These are phyloP conservation scores for Cryptops parisi DNA, from an alignment of 2,888 invertebrate species.

Conservation along the genomic window DNA sequence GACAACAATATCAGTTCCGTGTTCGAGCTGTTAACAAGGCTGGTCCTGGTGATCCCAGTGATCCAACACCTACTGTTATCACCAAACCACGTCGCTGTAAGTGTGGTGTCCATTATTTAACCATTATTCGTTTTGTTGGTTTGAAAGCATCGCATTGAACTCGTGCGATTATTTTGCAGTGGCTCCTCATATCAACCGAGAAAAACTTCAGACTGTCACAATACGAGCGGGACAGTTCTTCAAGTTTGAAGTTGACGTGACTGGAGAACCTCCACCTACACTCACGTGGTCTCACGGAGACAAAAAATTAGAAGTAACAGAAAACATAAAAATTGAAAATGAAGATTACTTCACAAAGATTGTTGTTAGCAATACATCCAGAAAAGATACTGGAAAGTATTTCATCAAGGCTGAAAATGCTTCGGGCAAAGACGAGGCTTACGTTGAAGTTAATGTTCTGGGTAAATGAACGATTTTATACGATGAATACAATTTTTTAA, in stretches of 20 bases:
- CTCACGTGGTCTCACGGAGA: conserved; percentile 53
- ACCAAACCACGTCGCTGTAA: conserved; percentile 81
- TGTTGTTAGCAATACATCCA: conserved; percentile 64
- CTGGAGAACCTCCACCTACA: conserved; percentile 85
- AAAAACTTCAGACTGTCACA: conserved; percentile 71
- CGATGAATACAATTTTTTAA: too few relatives aligned
- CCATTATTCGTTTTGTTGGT: not conserved
- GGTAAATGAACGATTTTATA: conserved; percentile 26
- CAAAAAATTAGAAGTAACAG: conserved; percentile 35
- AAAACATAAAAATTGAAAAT: conserved; percentile 42
- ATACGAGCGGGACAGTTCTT: conserved; percentile 92
- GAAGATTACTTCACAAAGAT: conserved; percentile 78
- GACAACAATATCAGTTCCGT: conserved; percentile 36
- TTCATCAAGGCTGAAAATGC: conserved; percentile 78
- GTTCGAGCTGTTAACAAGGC: conserved; percentile 35
- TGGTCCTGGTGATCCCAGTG: conserved; percentile 33
- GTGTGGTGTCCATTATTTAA: conserved; percentile 19
- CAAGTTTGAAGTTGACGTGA: conserved; percentile 86
- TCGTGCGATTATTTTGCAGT: conserved; percentile 49
- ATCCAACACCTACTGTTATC: conserved; percentile 73
- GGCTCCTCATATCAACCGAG: conserved; percentile 74
- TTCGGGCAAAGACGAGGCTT: conserved; percentile 82
- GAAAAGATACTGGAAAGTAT: conserved; percentile 73
- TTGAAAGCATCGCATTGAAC: not conserved
- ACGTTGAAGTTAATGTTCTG: conserved; percentile 74